Percentiles rank a stretch among this genome's conserved stretches.
These are phyloP conservation scores for Prosapia bicincta DNA, from an alignment of 2,888 invertebrate genomes.

Conservation along the genomic window DNA sequence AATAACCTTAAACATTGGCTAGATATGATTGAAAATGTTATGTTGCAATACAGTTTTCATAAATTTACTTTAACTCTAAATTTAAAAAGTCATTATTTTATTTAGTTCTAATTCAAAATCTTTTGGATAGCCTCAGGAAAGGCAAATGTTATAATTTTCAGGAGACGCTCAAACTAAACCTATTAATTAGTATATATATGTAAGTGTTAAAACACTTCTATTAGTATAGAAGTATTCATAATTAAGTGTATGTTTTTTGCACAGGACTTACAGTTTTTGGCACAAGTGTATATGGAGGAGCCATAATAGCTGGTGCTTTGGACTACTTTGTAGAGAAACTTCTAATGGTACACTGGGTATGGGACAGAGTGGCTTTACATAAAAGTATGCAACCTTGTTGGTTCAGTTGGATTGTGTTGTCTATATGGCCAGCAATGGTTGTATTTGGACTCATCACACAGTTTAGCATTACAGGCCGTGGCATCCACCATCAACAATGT, in stretches of 20 bases:
- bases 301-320: slow-evolving; percentile 63
- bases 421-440: slow-evolving; percentile 68
- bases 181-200: too few species aligned
- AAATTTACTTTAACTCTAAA: too few species aligned
- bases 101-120: too few species aligned
- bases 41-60: too few species aligned
- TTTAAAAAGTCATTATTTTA: too few species aligned
- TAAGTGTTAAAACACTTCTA: too few species aligned
- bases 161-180: too few species aligned
- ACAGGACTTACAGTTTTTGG: slow-evolving; percentile 67
- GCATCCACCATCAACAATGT: slow-evolving; percentile 62
- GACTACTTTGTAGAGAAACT: slow-evolving; percentile 74
- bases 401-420: slow-evolving; percentile 69
- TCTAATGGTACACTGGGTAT: slow-evolving; percentile 63
- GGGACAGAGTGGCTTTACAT: slow-evolving; percentile 38
- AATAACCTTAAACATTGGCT: too few species aligned
- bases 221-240: too few species aligned
- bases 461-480: slow-evolving; percentile 64
- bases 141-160: too few species aligned
- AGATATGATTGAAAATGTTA: too few species aligned
- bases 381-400: slow-evolving; percentile 61
- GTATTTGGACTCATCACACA: slow-evolving; percentile 66
- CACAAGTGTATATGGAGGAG: slow-evolving; percentile 72
- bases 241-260: slow-evolving; percentile 25
- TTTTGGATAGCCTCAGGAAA: too few species aligned